Evolutionary conservation across 1,140 invertebrate genomes (phyloP).

Genomic region (Orius laevigatus): DNA sequence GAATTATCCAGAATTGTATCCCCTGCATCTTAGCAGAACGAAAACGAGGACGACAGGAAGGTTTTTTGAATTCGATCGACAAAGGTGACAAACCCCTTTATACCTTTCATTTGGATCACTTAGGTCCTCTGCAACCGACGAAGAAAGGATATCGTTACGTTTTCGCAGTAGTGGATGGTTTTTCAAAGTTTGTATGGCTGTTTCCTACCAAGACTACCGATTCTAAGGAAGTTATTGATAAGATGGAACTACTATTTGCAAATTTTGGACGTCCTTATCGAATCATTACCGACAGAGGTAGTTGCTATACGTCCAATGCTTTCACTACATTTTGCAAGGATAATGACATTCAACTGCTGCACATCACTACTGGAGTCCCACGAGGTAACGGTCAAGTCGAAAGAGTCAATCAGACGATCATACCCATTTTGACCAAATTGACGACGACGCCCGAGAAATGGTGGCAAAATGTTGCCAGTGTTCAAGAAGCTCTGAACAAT

Average conservation of each 20-base stretch:
- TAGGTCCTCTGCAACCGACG: no score
- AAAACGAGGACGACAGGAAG: no score
- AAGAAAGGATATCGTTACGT: conserved; percentile 28
- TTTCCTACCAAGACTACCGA: no score
- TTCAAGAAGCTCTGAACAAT: no score
- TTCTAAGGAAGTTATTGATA: conserved; percentile 22
- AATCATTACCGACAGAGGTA: conserved; percentile 24
- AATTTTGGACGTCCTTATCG: conserved; percentile 21
- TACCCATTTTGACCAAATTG: neutral
- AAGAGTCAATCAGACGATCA: neutral
- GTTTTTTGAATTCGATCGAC: no score
- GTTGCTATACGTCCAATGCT: conserved; percentile 26
- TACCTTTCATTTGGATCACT: no score
- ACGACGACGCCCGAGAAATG: neutral
- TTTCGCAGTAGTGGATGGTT: conserved; percentile 26
- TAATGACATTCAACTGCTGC: conserved; percentile 15
- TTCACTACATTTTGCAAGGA: conserved; percentile 23
- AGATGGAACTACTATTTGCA: conserved; percentile 17
- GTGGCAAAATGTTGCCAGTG: neutral
- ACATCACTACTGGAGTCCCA: no score
- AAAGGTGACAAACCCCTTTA: no score
- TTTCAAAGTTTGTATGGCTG: conserved; percentile 28
- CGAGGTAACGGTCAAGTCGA: conserved; percentile 2
- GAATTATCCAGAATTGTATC: no score
- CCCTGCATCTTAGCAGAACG: no score